phyloP scores from a whole-genome alignment of 2,797 vertebrate genomes.

The Brotula barbata region DNA sequence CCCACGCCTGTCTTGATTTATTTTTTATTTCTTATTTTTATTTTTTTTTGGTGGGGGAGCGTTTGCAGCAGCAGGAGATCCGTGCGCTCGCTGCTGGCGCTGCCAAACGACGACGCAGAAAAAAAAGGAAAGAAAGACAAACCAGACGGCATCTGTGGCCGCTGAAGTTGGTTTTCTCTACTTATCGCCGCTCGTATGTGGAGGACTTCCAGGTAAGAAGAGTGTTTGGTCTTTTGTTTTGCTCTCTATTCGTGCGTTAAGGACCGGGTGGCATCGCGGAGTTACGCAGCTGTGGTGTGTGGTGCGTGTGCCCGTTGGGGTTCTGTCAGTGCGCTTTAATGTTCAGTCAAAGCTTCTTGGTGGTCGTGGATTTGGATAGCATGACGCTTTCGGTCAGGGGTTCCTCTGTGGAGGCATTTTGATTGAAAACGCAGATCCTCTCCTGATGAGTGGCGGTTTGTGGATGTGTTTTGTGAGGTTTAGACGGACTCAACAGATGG shows the following conservation, averaged over 20 bases:
- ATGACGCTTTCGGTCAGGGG: neutral
- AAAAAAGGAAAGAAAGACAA: neutral
- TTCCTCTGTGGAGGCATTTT: neutral
- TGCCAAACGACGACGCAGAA: slow-evolving; percentile 29
- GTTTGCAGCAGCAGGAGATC: slow-evolving; percentile 45
- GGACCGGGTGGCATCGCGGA: slow-evolving; percentile 24
- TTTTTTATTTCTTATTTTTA: neutral
- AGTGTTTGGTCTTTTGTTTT: neutral
- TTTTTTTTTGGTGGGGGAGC: slow-evolving; percentile 20
- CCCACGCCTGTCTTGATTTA: slow-evolving; percentile 29
- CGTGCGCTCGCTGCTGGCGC: slow-evolving; percentile 38
- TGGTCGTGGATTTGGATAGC: neutral
- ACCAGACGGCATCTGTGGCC: slow-evolving; percentile 23
- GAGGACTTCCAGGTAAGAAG: slow-evolving; percentile 56
- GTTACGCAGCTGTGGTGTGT: slow-evolving; percentile 54
- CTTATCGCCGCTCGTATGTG: slow-evolving; percentile 21
- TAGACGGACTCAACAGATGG: slow-evolving; percentile 68
- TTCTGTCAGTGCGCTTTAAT: slow-evolving; percentile 4
- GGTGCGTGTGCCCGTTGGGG: slow-evolving; percentile 9
- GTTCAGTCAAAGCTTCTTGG: neutral
- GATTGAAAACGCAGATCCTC: neutral
- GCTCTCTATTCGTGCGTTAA: neutral
- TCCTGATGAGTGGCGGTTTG: neutral
- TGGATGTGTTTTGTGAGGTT: neutral
- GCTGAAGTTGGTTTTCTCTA: slow-evolving; percentile 57